A percentile compares a stretch with the other conserved stretches of the same genome.
Evolutionary conservation across 2,888 invertebrate species (phyloP).

Genomic region (Thereva nobilitata): DNA sequence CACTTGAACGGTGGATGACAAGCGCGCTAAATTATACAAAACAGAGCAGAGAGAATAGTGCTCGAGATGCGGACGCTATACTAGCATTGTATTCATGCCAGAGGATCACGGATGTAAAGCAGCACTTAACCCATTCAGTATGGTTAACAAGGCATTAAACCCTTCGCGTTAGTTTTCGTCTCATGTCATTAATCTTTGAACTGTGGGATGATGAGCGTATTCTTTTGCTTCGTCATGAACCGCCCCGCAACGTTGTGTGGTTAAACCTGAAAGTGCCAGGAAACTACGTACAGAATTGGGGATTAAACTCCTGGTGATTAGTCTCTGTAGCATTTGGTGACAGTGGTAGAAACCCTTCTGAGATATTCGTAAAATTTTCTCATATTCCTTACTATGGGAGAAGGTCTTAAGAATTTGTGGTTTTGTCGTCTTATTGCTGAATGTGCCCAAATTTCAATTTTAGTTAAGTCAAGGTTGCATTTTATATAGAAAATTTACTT

Average conservation of each 20-base stretch:
- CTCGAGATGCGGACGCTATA: slow-evolving; percentile 13
- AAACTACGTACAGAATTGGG: no score
- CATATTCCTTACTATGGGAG: no score
- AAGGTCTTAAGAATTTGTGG: no score
- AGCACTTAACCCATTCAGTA: slow-evolving; percentile 33
- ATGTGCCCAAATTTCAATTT: no score
- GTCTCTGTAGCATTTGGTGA: no score
- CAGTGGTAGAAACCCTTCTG: no score
- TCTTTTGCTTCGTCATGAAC: slow-evolving; percentile 5
- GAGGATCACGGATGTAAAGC: slow-evolving; percentile 28
- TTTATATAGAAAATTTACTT: no score
- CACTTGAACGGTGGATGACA: slow-evolving; percentile 28
- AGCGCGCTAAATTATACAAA: slow-evolving; percentile 32
- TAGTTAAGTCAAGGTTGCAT: no score
- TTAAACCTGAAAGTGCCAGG: no score
- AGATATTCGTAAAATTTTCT: no score
- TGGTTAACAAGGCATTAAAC: slow-evolving; percentile 34
- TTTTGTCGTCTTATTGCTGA: no score
- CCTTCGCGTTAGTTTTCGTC: slow-evolving; percentile 28
- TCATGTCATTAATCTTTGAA: slow-evolving; percentile 32
- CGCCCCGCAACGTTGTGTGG: background rate
- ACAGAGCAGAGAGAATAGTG: slow-evolving; percentile 15
- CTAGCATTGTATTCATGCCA: slow-evolving; percentile 14
- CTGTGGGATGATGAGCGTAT: slow-evolving; percentile 7
- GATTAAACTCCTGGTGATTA: no score